Conservation (phyloP, 2,797 vertebrate species). For the Onychomys arenicola region DNA sequence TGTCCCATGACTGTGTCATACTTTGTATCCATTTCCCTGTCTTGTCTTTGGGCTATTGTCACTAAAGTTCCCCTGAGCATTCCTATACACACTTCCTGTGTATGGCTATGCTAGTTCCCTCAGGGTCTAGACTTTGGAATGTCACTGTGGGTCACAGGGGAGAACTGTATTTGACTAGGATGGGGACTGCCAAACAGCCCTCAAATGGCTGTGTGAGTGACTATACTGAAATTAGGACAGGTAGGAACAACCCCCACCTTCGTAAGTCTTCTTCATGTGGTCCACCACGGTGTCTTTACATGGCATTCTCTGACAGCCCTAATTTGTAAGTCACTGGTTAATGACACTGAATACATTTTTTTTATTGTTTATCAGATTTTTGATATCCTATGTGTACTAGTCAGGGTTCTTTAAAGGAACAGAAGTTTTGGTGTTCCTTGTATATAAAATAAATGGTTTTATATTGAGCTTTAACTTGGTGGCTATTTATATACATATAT, state of each 20-base stretch:
- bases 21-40: background rate
- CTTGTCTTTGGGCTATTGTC: background rate
- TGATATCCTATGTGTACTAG: background rate
- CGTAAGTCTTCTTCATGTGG: background rate
- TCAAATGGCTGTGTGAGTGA: background rate
- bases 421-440: background rate
- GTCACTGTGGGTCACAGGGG: background rate
- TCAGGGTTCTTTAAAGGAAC: background rate
- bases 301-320: background rate
- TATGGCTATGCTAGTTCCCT: background rate
- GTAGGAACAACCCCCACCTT: background rate
- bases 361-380: background rate
- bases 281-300: background rate
- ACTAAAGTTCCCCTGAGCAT: background rate
- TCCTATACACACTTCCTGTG: accelerated
- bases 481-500: background rate
- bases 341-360: background rate
- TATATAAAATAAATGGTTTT: background rate
- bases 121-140: background rate
- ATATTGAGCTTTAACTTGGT: background rate
- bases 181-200: background rate
- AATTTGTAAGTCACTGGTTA: background rate
- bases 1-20: background rate
- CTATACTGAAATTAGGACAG: background rate
- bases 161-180: background rate